Evolutionary conservation across 2,888 invertebrate genomes (phyloP).

Genomic region (Scelioninae gen. 1): DNA sequence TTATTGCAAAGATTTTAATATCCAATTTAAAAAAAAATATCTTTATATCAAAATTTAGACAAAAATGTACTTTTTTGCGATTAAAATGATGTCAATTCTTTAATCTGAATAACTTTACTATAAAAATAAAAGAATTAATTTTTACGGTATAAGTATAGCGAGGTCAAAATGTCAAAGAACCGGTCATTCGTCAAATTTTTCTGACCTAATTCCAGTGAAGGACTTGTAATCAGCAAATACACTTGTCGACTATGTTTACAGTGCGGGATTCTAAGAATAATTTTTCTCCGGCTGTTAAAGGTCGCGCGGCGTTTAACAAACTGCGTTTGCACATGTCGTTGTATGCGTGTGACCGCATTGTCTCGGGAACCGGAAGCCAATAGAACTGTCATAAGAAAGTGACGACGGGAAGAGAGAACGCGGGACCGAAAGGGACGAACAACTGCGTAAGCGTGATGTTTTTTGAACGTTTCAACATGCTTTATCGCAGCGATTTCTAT

Average conservation of each 20-base stretch:
- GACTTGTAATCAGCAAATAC: conserved; percentile 44
- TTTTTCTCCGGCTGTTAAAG: conserved; percentile 60
- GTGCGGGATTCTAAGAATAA: conserved; percentile 34
- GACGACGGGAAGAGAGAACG: conserved; percentile 70
- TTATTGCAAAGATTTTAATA: too few species aligned
- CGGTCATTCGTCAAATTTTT: conserved; percentile 27
- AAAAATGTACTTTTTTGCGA: too few species aligned
- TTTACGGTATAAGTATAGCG: background rate
- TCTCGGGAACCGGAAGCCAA: conserved; percentile 75
- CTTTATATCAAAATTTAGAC: too few species aligned
- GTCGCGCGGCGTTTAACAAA: conserved; percentile 57
- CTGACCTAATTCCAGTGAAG: conserved; percentile 33
- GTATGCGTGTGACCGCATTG: conserved; percentile 71
- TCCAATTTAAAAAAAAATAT: too few species aligned
- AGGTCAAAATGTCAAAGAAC: conserved; percentile 7
- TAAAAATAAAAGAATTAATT: background rate
- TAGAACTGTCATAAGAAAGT: conserved; percentile 70
- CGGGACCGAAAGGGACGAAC: too few species aligned
- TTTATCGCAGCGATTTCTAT: conserved; percentile 52
- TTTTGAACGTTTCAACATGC: conserved; percentile 36
- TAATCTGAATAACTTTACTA: background rate
- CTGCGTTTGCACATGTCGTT: conserved; percentile 13
- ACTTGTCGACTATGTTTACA: conserved; percentile 34
- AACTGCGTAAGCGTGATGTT: conserved; percentile 24
- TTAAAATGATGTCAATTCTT: background rate